Conservation (phyloP, 2,797 vertebrate species). For the Chiloscyllium punctatum region DNA sequence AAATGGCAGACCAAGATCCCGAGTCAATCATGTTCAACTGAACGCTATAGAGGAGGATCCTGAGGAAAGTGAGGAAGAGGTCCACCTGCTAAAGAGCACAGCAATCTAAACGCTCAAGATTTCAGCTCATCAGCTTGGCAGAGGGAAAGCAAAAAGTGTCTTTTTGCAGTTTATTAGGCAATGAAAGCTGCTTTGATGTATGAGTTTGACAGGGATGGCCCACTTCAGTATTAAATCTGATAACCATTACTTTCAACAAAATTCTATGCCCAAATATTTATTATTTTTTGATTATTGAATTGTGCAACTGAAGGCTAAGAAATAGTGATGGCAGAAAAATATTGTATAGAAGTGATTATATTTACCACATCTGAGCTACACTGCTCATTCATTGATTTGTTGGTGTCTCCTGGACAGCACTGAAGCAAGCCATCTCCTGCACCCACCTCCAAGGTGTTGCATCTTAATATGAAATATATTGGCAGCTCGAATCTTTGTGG, state of each 20-base stretch:
- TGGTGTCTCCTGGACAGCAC: conserved; percentile 49
- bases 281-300: neutral
- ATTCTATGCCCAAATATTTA: conserved; percentile 2
- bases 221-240: conserved; percentile 37
- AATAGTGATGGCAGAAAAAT: neutral
- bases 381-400: neutral
- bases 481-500: neutral
- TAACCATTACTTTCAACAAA: neutral
- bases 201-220: conserved; percentile 47
- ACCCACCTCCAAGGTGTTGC: conserved; percentile 58
- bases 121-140: conserved; percentile 1
- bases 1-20: conserved; percentile 98
- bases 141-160: conserved; percentile 36
- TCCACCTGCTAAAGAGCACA: conserved; percentile 79
- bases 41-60: conserved; percentile 63
- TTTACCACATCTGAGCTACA: neutral
- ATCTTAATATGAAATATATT: conserved; percentile 49
- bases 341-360: conserved; percentile 2
- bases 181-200: conserved; percentile 49
- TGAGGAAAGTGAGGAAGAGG: conserved; percentile 72
- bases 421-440: conserved; percentile 60
- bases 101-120: conserved; percentile 63
- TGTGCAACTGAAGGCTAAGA: neutral
- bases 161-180: conserved; percentile 46
- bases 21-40: conserved; percentile 99